Evolutionary conservation across 2,113 vertebrate genomes (phyloP), one percentile per base, ranked within the genome.

Genomic region (Callochromis pleurospilus): DNA sequence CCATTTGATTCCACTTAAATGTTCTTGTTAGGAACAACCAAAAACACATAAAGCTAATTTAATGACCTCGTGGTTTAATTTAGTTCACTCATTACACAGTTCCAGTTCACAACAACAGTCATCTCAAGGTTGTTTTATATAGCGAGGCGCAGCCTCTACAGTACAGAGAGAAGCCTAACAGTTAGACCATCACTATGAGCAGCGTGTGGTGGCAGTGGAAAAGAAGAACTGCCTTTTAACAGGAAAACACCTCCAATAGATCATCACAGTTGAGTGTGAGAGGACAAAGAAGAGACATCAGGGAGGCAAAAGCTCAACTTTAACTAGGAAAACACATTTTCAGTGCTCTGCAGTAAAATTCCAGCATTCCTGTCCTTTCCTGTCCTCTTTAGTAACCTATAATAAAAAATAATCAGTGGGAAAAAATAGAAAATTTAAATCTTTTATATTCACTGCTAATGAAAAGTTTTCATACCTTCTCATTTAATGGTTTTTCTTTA

Each of bases 111-210:
- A 75, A 47, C 40, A 47, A 29, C 38, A 11, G 21, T 29, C 21
- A 10, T 0, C 36, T 24, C 12, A 7, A 0, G 24, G 24, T 12
- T 49, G 70, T 47, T 77, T 77, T n/a, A n/a, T 19, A 13, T 49
- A 8, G 70, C 6, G 3, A 77, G 26, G 1, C 0, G 1, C 24
- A 75, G 9, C 0, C 68, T 3, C 2, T 75, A 19, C 38, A 45
- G 5, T 21, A 11, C 17, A 38, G 33, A 24, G 0, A 42, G 21
- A 26, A 26, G 0, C 7, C 21, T 15, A 11, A 26, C 68, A 26
- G 24, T 26, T 4, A 73, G 68, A 2, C 13, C 3, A 45, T 73
- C 38, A 15, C 21, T 75, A 2, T 75, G 42, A 49, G 70, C 15
- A 45, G n/a, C 8, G 8, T 6, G 38, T 73, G 68, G 68, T 7